Percentiles rank a stretch among this genome's conserved stretches.
phyloP scores from a whole-genome alignment of 2,888 invertebrate species.

The Nowickia ferox region DNA sequence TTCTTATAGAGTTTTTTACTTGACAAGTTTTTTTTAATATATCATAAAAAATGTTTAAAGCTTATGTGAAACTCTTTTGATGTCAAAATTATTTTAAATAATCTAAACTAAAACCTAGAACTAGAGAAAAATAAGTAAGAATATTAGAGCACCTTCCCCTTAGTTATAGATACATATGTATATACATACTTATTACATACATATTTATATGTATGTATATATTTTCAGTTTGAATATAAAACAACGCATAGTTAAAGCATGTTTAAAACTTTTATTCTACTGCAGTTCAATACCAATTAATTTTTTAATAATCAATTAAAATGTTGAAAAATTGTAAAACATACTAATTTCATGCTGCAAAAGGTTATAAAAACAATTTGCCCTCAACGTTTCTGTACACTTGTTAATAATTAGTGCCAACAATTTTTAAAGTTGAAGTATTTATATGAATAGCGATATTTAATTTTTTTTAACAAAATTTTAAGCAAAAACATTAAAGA shows the following conservation, averaged over 20 bases:
- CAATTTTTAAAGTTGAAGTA: neutral
- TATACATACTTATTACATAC: no score
- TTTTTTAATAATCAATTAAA: constrained; percentile 67
- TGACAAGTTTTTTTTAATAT: neutral
- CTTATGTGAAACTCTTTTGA: no score
- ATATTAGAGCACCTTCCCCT: neutral
- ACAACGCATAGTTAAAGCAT: constrained; percentile 1
- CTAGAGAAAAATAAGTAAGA: no score
- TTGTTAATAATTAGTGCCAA: neutral
- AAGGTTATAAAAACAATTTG: neutral
- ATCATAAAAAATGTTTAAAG: neutral
- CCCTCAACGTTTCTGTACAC: neutral
- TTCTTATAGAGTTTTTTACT: no score
- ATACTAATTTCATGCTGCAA: constrained; percentile 7
- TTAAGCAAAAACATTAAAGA: no score
- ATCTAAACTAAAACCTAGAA: no score
- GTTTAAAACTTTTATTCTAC: constrained; percentile 20
- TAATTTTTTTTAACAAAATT: no score
- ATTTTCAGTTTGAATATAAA: neutral
- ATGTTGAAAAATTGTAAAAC: constrained; percentile 36
- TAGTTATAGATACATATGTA: no score
- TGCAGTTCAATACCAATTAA: constrained; percentile 64
- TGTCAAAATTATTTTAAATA: no score
- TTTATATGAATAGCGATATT: no score
- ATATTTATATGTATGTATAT: no score